phyloP scores from a whole-genome alignment of 2,113 vertebrate species.

The Lontra canadensis region DNA sequence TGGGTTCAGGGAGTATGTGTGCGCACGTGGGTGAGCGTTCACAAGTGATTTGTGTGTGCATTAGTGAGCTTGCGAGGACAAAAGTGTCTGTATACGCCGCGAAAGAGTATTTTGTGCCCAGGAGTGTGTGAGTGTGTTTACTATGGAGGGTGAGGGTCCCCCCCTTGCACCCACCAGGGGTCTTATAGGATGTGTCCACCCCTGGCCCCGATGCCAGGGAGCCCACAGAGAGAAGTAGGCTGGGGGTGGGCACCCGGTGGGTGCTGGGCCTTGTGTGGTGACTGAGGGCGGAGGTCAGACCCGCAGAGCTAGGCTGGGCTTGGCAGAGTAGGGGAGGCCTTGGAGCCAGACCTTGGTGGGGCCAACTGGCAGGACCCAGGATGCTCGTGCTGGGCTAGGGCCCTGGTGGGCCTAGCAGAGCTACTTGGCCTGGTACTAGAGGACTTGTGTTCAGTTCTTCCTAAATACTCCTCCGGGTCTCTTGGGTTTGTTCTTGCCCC shows the following conservation, averaged over 20 bases:
- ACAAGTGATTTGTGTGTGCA: not conserved
- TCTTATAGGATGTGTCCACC: not conserved
- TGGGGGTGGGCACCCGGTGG: not conserved
- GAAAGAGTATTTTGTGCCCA: not conserved
- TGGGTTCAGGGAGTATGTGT: not conserved
- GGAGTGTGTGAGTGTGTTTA: not conserved
- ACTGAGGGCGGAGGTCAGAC: not conserved
- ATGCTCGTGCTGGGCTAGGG: not conserved
- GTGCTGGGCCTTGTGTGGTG: not conserved
- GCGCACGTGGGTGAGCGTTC: constrained; percentile 37
- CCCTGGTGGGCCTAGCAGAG: not conserved
- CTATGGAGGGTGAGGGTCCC: not conserved
- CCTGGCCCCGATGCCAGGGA: not conserved
- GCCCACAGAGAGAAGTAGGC: not conserved
- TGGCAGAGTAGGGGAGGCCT: not conserved
- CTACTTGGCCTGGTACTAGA: not conserved
- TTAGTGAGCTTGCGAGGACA: not conserved
- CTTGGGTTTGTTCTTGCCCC: not conserved
- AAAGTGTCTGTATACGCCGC: not conserved
- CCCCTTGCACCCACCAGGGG: not conserved
- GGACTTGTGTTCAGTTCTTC: not conserved
- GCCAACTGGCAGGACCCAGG: not conserved
- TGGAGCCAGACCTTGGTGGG: not conserved
- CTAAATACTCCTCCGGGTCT: not conserved
- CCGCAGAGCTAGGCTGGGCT: not conserved